Conservation (phyloP, 2,888 invertebrate genomes). For the Coremacera marginata region DNA sequence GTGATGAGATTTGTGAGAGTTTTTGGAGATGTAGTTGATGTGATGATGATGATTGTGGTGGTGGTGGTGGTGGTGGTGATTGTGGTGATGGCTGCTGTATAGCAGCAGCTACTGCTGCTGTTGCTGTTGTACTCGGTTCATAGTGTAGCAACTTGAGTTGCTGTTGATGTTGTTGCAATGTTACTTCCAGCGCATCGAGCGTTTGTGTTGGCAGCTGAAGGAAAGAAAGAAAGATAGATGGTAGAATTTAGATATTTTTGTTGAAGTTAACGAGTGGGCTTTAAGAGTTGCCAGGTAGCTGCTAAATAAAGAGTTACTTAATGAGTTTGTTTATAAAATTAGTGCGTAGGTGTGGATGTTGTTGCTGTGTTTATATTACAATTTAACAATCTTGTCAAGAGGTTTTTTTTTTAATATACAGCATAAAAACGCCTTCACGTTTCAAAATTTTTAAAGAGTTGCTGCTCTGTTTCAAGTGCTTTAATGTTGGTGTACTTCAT, state of each 20-base stretch:
- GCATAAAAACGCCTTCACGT: neutral
- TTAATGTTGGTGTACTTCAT: neutral
- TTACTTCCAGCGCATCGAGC: conserved; percentile 11
- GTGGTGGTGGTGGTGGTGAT: conserved; percentile 4
- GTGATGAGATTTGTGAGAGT: conserved; percentile 26
- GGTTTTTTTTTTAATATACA: neutral
- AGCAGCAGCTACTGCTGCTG: conserved; percentile 10
- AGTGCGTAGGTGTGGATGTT: neutral
- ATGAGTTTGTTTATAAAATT: neutral
- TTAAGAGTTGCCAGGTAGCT: no score
- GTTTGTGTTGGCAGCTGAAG: conserved; percentile 25
- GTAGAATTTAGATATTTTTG: neutral
- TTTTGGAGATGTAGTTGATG: conserved; percentile 35
- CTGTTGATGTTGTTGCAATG: conserved; percentile 4
- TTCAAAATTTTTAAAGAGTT: neutral
- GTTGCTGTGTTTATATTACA: no score
- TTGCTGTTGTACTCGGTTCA: conserved; percentile 14
- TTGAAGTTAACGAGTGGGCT: neutral
- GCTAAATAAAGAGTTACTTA: no score
- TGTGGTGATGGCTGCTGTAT: neutral
- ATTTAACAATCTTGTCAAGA: no score
- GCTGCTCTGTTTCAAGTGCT: neutral
- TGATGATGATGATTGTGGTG: neutral
- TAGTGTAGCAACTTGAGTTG: conserved; percentile 21
- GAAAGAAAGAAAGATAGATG: neutral